Conservation (phyloP, 2,888 invertebrate species). For the Dermolepida albohirtum region DNA sequence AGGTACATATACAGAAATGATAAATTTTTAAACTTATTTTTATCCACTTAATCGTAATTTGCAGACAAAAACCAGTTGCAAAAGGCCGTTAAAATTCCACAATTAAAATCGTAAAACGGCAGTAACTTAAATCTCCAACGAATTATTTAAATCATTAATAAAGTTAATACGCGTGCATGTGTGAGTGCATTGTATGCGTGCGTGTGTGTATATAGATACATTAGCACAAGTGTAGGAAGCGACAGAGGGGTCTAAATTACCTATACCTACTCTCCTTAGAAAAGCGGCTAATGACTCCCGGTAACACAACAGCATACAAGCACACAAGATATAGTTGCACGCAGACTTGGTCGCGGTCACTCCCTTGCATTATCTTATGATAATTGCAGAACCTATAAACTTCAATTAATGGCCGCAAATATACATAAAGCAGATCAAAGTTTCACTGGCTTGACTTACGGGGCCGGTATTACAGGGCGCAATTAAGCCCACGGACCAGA, state of each 20-base stretch:
- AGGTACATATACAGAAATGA: conserved; percentile 3
- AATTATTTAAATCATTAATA: conserved; percentile 49
- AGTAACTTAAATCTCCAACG: conserved; percentile 44
- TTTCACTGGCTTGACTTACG: conserved; percentile 63
- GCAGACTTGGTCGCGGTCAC: conserved; percentile 58
- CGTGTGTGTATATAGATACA: conserved; percentile 13
- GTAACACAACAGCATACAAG: conserved; percentile 24
- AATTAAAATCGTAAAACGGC: conserved; percentile 43
- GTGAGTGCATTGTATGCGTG: conserved; percentile 5
- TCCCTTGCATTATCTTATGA: conserved; percentile 65
- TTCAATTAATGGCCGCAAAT: conserved; percentile 65
- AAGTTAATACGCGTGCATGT: conserved; percentile 15
- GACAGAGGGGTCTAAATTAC: conserved; percentile 53
- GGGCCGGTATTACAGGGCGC: conserved; percentile 61
- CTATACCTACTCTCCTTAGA: conserved; percentile 43
- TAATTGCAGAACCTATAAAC: conserved; percentile 66
- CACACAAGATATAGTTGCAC: conserved; percentile 47
- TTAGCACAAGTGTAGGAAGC: conserved; percentile 58
- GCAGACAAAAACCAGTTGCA: conserved; percentile 30
- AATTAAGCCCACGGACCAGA: conserved; percentile 65
- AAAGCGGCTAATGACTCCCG: conserved; percentile 53
- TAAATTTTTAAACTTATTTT: conserved; percentile 30
- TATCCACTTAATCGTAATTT: conserved; percentile 4
- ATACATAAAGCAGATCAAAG: conserved; percentile 65
- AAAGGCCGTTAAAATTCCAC: conserved; percentile 40